Base-by-base conservation (phyloP, 1,140 invertebrate species). In the Coboldia fuscipes region DNA sequence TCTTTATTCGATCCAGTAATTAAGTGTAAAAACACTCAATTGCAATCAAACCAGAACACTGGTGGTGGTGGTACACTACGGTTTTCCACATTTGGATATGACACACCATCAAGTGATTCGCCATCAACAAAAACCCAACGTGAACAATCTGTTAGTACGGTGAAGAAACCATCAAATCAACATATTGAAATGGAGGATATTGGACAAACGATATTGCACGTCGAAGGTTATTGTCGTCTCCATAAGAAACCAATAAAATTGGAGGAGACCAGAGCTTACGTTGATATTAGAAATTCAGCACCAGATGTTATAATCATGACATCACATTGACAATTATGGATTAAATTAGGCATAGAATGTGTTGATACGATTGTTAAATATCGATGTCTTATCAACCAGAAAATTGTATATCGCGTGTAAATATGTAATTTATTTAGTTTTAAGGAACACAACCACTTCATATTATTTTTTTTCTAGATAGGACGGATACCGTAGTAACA, bases 241-340 rank as follows among this genome's bases (percentile, higher is more conserved):
- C 10, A 37, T 41, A 36, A 41, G 35, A 37, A 34, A 27, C 30
- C 33, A 6, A 10, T 32, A 3, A 13, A 33, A 32, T 21, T 24
- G 37, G 54, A 54, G 17, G 30, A 33, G 39, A 49, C 51, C 33
- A 50, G 47, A 47, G 50, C 50, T 33, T 54, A 44, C 36, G 56
- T 60, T 41, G 62, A 65, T 39, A 56, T 54, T 42, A 47, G 53
- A 19, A 81, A 83, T 48, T 83, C 80, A 29, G 81, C 81, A 2
- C 81, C 81, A 14, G 82, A 88, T 50, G 81, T 85, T 34, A 82
- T 85, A 42, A 75, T 78, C 43, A 77, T 75, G 56, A 58, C 55
- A 41, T 54, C 52, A 13, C 75, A 78, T 68, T 80, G 73, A 79
- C 68, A 64, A 47, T 54, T 52, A 54, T 48, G 48, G 48, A 52